A percentile compares a stretch with the other conserved stretches of the same genome.
phyloP scores from a whole-genome alignment of 2,888 invertebrate species.

The Orthosia gracilis region DNA sequence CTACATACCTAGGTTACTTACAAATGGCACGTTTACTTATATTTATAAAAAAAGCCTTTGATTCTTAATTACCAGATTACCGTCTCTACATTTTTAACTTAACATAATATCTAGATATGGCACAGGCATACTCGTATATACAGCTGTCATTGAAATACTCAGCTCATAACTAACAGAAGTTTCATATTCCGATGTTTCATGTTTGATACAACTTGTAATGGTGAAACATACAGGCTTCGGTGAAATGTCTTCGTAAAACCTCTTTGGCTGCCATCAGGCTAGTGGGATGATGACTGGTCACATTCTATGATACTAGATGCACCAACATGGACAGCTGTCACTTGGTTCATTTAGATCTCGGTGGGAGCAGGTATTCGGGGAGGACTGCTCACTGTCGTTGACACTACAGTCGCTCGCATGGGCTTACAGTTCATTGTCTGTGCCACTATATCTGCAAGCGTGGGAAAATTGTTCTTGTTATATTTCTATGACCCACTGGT shows the following conservation, averaged over 20 bases:
- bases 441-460: not conserved
- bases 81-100: too few relatives aligned
- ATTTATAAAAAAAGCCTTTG: not conserved
- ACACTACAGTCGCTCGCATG: not conserved
- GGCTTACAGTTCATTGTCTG: not conserved
- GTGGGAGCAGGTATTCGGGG: not conserved
- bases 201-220: not conserved
- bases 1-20: not conserved
- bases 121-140: too few relatives aligned
- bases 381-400: not conserved
- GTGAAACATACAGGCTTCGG: conserved; percentile 6
- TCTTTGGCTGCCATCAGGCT: not conserved
- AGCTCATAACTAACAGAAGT: too few relatives aligned
- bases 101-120: not conserved
- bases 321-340: not conserved
- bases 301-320: not conserved
- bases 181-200: not conserved
- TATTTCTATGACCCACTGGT: not conserved
- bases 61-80: too few relatives aligned
- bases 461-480: not conserved
- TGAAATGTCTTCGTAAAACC: not conserved
- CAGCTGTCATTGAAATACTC: too few relatives aligned
- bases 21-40: not conserved
- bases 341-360: not conserved
- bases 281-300: not conserved